These are phyloP conservation scores for Dorcus hopei DNA, from an alignment of 2,888 invertebrate species.

Conservation along the genomic window DNA sequence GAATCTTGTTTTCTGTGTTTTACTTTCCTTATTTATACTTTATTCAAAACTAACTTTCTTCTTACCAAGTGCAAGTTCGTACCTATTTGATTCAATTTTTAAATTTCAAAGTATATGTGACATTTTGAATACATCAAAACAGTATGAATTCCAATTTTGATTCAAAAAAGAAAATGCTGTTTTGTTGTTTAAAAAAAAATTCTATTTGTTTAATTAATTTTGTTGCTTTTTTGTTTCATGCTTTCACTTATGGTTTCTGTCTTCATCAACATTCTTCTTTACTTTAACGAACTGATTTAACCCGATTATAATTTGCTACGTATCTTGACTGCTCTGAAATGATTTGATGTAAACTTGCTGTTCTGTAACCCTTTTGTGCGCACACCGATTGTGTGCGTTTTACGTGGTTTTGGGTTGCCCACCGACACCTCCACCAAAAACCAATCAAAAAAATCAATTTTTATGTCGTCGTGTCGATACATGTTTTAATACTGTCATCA, in stretches of 20 bases:
- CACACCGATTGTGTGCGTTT: slow-evolving; percentile 26
- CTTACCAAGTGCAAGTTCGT: too few species aligned
- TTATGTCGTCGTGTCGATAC: background rate
- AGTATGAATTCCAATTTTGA: background rate
- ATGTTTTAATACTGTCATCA: background rate
- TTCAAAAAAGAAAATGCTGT: background rate
- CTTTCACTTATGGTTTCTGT: slow-evolving; percentile 41
- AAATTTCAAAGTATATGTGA: background rate
- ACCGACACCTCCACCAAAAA: slow-evolving; percentile 36
- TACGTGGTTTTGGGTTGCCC: slow-evolving; percentile 42
- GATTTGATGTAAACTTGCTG: slow-evolving; percentile 25
- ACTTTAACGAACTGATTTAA: slow-evolving; percentile 1
- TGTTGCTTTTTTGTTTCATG: slow-evolving; percentile 49
- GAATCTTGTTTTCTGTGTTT: too few species aligned
- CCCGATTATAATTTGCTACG: too few species aligned
- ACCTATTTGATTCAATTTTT: too few species aligned
- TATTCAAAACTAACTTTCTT: too few species aligned
- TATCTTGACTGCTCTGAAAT: slow-evolving; percentile 4
- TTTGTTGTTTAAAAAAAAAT: background rate
- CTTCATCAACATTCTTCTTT: slow-evolving; percentile 20
- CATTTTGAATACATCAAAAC: background rate
- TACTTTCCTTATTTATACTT: too few species aligned
- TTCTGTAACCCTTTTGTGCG: slow-evolving; percentile 28
- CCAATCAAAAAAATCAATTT: background rate
- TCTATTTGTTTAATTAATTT: slow-evolving; percentile 31